Evolutionary conservation across 2,888 invertebrate species (phyloP), one percentile per base, ranked within the genome.

Genomic region (Drosophila prostipennis): DNA sequence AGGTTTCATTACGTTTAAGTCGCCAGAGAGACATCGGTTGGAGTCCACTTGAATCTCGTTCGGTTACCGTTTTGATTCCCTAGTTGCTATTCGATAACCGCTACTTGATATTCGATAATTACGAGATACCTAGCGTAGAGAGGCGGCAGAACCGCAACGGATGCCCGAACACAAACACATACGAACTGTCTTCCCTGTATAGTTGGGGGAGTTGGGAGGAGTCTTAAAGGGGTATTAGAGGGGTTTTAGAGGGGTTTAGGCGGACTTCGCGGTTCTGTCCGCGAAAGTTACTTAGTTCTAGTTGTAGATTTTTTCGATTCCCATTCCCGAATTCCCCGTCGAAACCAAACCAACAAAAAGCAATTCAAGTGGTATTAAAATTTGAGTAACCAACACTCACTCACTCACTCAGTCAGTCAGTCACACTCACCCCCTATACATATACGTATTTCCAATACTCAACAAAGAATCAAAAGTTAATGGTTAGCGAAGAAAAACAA

Each of bases 351-450:
- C 42, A 42, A 42, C 42, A 42, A 42, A 42, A 86, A 87, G 84
- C 84, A 85, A 87, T 85, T 87, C 69, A 87, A 83, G 83, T 82
- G 86, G 83, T 87, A 86, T 85, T 85, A 78, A 23, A 75, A 58
- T 19, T 70, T 26, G 55, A 79, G 52, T 63, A 49, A 60, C 52
- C 39, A 49, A 52, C 55, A 76, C 42, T 36, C 16, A 37, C 36
- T 42, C 3, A 71, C 29, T 54, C 16, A 51, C 36, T 43, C 34
- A 45, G 7, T 26, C 26, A 45, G 8, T 45, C 45, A 29, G 26
- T 45, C 45, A 29, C 2, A 60, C 39, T 43, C 19, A 51, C 48
- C 46, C 36, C 56, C 13, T 16, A 42, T 13, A 14, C 26, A 67
- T 56, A 72, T 37, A 70, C 53, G 60, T 70, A 61, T 54, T 43